Base-by-base conservation (phyloP, 2,113 vertebrate genomes). In the Onychostruthus taczanowskii region DNA sequence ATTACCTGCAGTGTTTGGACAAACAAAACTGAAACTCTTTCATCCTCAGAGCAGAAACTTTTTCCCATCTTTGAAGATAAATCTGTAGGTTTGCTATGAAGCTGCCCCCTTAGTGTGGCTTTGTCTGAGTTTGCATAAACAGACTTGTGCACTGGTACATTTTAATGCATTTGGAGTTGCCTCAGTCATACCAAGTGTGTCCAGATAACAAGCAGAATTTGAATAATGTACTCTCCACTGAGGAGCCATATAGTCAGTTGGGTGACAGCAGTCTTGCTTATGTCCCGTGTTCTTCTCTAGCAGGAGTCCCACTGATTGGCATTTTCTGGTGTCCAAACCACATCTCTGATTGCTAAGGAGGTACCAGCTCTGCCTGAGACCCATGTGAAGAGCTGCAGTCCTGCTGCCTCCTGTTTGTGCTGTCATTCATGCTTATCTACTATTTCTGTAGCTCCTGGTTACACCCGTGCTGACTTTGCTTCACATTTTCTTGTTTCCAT, bases 31-130 rank as follows among this genome's bases (percentile, higher is more conserved):
- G 3, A 70, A 88, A 53, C 43, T 91, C 89, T 93, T 94, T 94
- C 55, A 90, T 93, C 83, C 73, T 92, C 58, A 81, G 70, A 90
- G 92, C 83, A 93, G 93, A 94, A 92, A 47, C 72, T 92, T 93
- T 70, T 86, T 33, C 37, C 14, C 31, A 39, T 84, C 90, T 92
- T 95, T 93, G 91, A 95, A 94, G 79, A 72, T 52, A 88, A 78
- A 64, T 53, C 41, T 95, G 44, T 52, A 74, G 62, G 41, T 49
- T 90, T 87, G 68, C 79, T 90, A 1, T 86, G 76, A 81, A 95
- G 77, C 43, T 89, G 73, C 27, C 80, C 79, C 30, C 37, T 94
- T 77, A 50, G 86, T 53, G 33, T 69, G 46, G 6, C 50, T 93
- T 80, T 83, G 41, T 47, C 78, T 62, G 50, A 76, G 31, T 91